A percentile compares a stretch with the other conserved stretches of the same genome.
phyloP scores from a whole-genome alignment of 2,797 vertebrate genomes.

The Clarias platycephalus region DNA sequence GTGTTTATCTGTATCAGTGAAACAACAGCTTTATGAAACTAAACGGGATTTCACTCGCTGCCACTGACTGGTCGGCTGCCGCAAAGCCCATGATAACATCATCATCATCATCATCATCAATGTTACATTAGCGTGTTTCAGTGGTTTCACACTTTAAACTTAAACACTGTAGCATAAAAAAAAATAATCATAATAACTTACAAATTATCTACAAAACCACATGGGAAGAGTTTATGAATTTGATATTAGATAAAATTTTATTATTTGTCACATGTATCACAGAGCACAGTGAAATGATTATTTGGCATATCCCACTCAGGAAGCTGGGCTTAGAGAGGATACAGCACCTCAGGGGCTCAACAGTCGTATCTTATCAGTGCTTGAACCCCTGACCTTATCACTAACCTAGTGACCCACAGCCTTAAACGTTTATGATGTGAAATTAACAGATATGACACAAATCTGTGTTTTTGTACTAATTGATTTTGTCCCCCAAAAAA shows the following conservation, averaged over 20 bases:
- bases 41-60: neutral
- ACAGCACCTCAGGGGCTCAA: no score
- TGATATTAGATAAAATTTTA: neutral
- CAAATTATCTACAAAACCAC: neutral
- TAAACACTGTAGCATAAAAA: neutral
- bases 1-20: neutral
- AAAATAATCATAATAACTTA: neutral
- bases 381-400: no score
- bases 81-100: neutral
- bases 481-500: no score
- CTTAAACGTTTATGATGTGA: no score
- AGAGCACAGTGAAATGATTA: neutral
- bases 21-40: neutral
- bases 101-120: neutral
- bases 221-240: neutral
- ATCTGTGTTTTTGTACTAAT: no score
- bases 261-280: no score
- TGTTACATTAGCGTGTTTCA: neutral
- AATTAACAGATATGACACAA: no score
- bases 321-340: no score
- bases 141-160: neutral
- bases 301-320: no score
- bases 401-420: no score
- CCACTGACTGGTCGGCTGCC: neutral
- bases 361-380: no score